A percentile compares a stretch with the other conserved stretches of the same genome.
Conservation (phyloP, 2,113 vertebrate species). For the Mungos mungo region DNA sequence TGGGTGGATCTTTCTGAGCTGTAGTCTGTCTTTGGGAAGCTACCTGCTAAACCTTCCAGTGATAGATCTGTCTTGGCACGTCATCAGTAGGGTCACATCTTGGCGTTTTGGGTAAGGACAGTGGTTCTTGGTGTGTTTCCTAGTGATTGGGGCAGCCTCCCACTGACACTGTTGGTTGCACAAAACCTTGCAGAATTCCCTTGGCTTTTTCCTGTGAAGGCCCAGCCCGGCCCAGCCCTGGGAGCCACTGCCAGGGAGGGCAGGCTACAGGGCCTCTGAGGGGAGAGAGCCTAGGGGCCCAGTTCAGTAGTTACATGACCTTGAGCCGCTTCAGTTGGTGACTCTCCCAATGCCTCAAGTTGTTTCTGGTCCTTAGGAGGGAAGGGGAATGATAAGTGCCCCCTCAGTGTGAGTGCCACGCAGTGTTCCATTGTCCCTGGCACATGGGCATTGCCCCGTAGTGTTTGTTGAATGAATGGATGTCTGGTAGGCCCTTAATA, state of each 20-base stretch:
- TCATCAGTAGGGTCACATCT: rapidly evolving
- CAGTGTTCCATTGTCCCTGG: neutral
- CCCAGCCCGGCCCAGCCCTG: neutral
- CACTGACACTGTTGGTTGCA: neutral
- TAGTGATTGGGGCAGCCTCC: neutral
- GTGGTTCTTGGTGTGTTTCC: neutral
- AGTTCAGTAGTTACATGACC: neutral
- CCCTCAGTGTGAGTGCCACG: neutral
- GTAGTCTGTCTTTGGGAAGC: neutral
- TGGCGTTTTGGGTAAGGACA: neutral
- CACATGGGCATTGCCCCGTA: rapidly evolving
- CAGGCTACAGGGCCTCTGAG: neutral
- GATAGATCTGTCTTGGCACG: rapidly evolving
- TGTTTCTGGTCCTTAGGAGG: neutral
- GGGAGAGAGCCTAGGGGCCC: neutral
- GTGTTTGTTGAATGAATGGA: neutral
- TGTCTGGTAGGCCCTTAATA: neutral
- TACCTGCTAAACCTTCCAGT: neutral
- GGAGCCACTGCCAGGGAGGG: neutral
- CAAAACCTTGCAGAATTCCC: neutral
- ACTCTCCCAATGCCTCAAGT: neutral
- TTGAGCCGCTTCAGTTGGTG: neutral
- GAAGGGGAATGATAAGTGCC: neutral
- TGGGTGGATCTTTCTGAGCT: neutral
- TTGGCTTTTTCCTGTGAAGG: neutral